Base-by-base conservation (phyloP, 2,797 vertebrate species). In the Falco biarmicus region DNA sequence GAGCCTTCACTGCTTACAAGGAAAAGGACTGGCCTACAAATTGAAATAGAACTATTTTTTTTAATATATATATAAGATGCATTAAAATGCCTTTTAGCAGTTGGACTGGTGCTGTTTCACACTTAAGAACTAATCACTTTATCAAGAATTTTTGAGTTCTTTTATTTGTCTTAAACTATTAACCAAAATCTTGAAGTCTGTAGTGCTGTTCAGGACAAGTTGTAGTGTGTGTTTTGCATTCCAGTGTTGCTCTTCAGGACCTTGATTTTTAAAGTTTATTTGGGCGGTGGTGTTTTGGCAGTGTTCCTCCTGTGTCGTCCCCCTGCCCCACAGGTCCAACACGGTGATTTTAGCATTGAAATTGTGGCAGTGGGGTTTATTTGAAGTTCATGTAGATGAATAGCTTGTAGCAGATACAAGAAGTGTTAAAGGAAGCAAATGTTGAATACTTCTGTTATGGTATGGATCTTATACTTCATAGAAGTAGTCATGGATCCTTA, bases 251-350 rank as follows among this genome's bases (percentile, higher is more conserved):
- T 63, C 7, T 63, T 87, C 29, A 57, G 51, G 60, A 50, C 65
- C 43, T 59, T 45, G 25, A 29, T 34, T 76, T 76, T 63, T 54
- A 32, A 59, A 79, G 29, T 43, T 86, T 78, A 5, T 57, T 93
- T 71, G 25, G 22, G 45, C 84, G 26, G 25, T 57, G 20, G 22
- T 60, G 21, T 0, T 31, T 59, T 59, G 25, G 7, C 17, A 19
- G 45, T 45, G 45, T 19, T 45, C 17, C 41, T 45, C 17, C 19
- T 18, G 19, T 16, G 45, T 45, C 18, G 45, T 45, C 22, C 5
- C 3, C 5, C 16, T 2, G 2, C 15, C 32, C 18, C 12, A 1
- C 32, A 37, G 9, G 25, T 17, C 82, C 34, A n/a, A 7, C 12
- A 1, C 19, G 37, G 20, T 81, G 51, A 39, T 63, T 91, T 87